Conservation (phyloP, 2,797 vertebrate species). For the Micromesistius poutassou region DNA sequence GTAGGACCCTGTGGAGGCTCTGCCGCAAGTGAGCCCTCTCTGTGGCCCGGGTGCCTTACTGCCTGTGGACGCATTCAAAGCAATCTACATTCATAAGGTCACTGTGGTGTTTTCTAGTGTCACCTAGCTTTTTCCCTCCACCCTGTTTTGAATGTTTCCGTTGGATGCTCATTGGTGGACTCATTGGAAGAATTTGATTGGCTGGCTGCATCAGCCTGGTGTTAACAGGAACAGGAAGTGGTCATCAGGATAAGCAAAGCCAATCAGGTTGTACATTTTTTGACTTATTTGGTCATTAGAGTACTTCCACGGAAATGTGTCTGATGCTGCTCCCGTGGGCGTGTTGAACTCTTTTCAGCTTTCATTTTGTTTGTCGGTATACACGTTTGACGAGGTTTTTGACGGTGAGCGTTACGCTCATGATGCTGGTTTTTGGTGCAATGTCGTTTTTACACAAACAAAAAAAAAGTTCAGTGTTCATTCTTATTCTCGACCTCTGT, state of each 20-base stretch:
- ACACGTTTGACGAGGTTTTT: conserved; percentile 14
- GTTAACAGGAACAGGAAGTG: not conserved
- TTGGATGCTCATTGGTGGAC: not conserved
- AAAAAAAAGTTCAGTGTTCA: conserved; percentile 28
- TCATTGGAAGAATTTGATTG: not conserved
- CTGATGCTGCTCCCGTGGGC: conserved; percentile 42
- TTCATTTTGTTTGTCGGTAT: conserved; percentile 28
- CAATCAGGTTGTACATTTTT: not conserved
- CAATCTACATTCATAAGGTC: conserved; percentile 41
- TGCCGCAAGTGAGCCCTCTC: conserved; percentile 46
- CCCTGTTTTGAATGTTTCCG: not conserved
- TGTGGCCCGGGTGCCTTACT: conserved; percentile 52
- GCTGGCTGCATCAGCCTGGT: not conserved
- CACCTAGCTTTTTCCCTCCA: not conserved
- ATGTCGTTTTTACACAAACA: conserved; percentile 57
- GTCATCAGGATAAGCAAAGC: not conserved
- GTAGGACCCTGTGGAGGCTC: conserved; percentile 31
- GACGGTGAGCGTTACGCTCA: conserved; percentile 38
- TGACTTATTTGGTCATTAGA: conserved; percentile 34
- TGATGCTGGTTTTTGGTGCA: conserved; percentile 54
- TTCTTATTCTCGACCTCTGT: conserved; percentile 51
- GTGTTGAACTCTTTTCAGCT: conserved; percentile 21
- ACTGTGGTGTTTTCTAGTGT: conserved; percentile 18
- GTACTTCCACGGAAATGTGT: conserved; percentile 22
- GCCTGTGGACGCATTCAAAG: conserved; percentile 48